Conservation (phyloP, 2,797 vertebrate genomes). For the Epinephelus awoara region DNA sequence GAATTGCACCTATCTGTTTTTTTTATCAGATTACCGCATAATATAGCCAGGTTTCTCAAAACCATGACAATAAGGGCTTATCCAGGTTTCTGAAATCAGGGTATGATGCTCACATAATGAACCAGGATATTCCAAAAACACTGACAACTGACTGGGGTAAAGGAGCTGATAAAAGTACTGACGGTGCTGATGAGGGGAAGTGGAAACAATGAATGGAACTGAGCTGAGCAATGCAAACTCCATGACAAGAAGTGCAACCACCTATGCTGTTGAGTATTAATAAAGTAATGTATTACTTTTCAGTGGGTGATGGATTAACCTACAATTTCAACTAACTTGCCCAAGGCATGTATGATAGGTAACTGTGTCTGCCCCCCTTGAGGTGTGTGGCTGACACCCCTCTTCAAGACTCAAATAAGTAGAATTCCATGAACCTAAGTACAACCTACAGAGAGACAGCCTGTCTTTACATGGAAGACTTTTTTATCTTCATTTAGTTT, state of each 20-base stretch:
- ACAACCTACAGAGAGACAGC: neutral
- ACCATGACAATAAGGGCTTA: too few species aligned
- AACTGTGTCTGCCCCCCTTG: neutral
- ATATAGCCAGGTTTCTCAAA: too few species aligned
- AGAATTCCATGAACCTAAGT: neutral
- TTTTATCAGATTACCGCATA: too few species aligned
- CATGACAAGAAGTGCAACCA: neutral
- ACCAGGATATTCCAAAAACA: too few species aligned
- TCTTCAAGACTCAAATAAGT: neutral
- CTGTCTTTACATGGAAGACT: neutral
- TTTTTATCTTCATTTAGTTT: neutral
- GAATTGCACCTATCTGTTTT: too few species aligned
- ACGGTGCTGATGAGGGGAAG: too few species aligned
- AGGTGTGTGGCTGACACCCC: neutral
- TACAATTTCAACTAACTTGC: neutral
- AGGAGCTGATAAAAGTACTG: too few species aligned
- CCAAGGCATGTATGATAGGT: neutral
- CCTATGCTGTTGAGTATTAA: neutral
- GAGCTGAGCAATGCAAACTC: neutral
- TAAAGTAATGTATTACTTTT: neutral
- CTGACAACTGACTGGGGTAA: too few species aligned
- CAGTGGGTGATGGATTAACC: neutral
- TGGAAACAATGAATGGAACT: neutral
- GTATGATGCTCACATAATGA: too few species aligned
- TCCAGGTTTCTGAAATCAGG: too few species aligned